Conservation (phyloP, 2,113 vertebrate genomes). For the Orientallactaga bullata region DNA sequence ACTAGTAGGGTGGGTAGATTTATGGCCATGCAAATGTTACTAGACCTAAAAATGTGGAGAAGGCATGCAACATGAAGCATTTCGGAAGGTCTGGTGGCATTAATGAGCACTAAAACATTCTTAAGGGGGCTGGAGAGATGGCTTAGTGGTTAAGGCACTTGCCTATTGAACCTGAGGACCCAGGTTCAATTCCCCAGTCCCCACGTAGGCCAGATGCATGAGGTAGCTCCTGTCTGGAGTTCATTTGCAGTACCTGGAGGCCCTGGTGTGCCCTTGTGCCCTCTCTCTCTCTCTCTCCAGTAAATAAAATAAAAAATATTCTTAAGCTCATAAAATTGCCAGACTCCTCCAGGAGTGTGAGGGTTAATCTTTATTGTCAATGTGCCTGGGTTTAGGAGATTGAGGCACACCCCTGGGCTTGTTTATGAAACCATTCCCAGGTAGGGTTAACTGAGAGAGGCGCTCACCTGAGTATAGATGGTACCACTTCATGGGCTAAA, state of each 20-base stretch:
- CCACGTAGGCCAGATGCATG: too few relatives aligned
- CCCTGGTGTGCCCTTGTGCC: too few relatives aligned
- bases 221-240: too few relatives aligned
- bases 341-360: not conserved
- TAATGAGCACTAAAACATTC: not conserved
- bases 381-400: not conserved
- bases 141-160: too few relatives aligned
- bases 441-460: not conserved
- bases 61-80: not conserved
- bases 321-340: not conserved
- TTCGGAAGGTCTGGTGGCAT: not conserved
- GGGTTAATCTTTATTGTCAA: too few relatives aligned
- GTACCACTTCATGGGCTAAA: too few relatives aligned
- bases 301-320: too few relatives aligned
- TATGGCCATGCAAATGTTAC: rapidly evolving
- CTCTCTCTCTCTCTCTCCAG: too few relatives aligned
- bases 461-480: not conserved
- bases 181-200: too few relatives aligned
- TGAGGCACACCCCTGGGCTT: not conserved
- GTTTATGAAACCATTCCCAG: not conserved
- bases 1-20: not conserved
- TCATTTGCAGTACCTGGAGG: too few relatives aligned
- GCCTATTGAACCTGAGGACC: too few relatives aligned
- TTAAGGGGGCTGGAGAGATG: too few relatives aligned
- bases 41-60: not conserved